phyloP scores from a whole-genome alignment of 2,113 vertebrate species.

The Capreolus pygargus region DNA sequence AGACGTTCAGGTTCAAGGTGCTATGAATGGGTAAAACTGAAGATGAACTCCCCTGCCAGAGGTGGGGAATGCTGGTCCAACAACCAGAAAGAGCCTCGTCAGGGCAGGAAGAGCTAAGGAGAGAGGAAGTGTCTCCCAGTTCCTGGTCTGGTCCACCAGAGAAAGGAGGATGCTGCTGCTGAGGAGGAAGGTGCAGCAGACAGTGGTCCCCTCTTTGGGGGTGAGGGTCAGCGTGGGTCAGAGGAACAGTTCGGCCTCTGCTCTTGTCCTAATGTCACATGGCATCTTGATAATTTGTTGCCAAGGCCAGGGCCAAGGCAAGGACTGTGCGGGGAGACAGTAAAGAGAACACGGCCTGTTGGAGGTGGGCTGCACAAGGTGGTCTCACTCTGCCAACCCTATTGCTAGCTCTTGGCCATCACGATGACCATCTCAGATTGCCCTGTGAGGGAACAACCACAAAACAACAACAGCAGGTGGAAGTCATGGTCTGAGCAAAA shows the following conservation, averaged over 20 bases:
- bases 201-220: neutral
- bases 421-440: neutral
- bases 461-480: neutral
- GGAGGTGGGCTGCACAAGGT: fast-evolving
- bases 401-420: neutral
- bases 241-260: neutral
- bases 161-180: neutral
- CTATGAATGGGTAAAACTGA: neutral
- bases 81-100: neutral
- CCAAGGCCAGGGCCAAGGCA: neutral
- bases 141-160: neutral
- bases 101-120: neutral
- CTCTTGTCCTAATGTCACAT: neutral
- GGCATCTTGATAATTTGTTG: neutral
- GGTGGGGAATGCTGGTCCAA: neutral
- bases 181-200: neutral
- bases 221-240: fast-evolving
- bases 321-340: neutral
- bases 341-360: fast-evolving
- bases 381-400: neutral
- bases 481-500: neutral
- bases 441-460: neutral
- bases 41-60: neutral
- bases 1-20: neutral
- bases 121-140: neutral